Evolutionary conservation across 2,888 invertebrate genomes (phyloP).

Genomic region (Spilarctia lutea): DNA sequence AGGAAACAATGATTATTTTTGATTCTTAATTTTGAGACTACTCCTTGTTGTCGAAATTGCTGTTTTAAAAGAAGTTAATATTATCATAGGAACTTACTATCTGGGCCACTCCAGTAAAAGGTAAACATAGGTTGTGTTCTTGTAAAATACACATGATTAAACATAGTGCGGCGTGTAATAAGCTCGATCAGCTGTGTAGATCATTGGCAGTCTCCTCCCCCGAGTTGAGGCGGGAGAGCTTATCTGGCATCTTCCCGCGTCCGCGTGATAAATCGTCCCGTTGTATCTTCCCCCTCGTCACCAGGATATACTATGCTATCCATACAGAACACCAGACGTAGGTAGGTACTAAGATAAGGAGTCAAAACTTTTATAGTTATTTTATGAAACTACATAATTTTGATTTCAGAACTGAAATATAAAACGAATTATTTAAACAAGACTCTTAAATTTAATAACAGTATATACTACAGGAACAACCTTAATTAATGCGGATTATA

Average conservation of each 20-base stretch:
- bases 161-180: conserved; percentile 54
- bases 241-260: conserved; percentile 73
- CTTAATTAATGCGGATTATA: conserved; percentile 66
- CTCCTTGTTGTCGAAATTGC: neutral
- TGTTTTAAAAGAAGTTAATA: neutral
- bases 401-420: conserved; percentile 36
- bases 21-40: neutral
- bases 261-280: conserved; percentile 76
- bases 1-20: conserved; percentile 17
- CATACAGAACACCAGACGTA: conserved; percentile 27
- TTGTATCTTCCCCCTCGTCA: conserved; percentile 70
- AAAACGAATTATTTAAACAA: conserved; percentile 38
- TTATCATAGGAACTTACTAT: neutral
- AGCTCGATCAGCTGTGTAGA: conserved; percentile 65
- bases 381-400: conserved; percentile 2
- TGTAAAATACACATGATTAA: conserved; percentile 45
- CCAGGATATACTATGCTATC: conserved; percentile 60
- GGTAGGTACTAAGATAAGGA: conserved; percentile 1
- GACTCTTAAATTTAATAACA: conserved; percentile 54
- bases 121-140: conserved; percentile 31
- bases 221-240: conserved; percentile 58
- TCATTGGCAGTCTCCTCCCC: conserved; percentile 49
- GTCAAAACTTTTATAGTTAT: neutral
- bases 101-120: conserved; percentile 38
- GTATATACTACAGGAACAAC: conserved; percentile 51